These are phyloP conservation scores for Morone chrysops DNA, from an alignment of 2,113 vertebrate genomes.

Conservation along the genomic window DNA sequence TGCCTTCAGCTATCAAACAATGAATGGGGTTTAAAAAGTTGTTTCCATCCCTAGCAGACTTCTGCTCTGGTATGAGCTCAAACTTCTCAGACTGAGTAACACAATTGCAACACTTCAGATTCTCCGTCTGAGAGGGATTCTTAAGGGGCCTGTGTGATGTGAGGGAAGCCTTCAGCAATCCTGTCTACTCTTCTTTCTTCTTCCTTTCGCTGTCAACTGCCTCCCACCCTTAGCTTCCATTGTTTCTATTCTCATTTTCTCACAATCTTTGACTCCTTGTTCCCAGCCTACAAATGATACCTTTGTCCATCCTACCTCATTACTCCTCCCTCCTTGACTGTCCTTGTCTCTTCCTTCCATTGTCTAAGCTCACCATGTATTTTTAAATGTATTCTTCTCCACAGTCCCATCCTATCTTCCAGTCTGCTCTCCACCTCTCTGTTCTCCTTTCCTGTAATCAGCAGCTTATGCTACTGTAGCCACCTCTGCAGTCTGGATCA, in stretches of 20 bases:
- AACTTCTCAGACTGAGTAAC: conserved; percentile 30
- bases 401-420: background rate
- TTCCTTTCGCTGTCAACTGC: conserved; percentile 21
- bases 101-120: conserved; percentile 40
- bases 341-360: background rate
- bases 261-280: conserved; percentile 6
- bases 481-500: conserved; percentile 64
- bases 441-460: conserved; percentile 45
- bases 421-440: background rate
- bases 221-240: conserved; percentile 17
- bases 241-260: conserved; percentile 7
- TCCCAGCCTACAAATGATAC: conserved; percentile 20
- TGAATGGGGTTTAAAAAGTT: conserved; percentile 10
- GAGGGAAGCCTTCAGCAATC: conserved; percentile 48
- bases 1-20: conserved; percentile 6
- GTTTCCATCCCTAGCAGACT: conserved; percentile 5
- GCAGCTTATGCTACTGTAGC: conserved; percentile 36
- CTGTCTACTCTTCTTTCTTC: conserved; percentile 9
- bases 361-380: background rate
- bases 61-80: background rate
- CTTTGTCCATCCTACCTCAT: conserved; percentile 25
- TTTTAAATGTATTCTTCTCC: conserved; percentile 10
- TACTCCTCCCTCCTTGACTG: background rate
- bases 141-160: conserved; percentile 41
- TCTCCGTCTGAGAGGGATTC: conserved; percentile 32